Evolutionary conservation across 2,113 vertebrate genomes (phyloP), one percentile per base, ranked within the genome.

Genomic region (Shinisaurus crocodilurus): DNA sequence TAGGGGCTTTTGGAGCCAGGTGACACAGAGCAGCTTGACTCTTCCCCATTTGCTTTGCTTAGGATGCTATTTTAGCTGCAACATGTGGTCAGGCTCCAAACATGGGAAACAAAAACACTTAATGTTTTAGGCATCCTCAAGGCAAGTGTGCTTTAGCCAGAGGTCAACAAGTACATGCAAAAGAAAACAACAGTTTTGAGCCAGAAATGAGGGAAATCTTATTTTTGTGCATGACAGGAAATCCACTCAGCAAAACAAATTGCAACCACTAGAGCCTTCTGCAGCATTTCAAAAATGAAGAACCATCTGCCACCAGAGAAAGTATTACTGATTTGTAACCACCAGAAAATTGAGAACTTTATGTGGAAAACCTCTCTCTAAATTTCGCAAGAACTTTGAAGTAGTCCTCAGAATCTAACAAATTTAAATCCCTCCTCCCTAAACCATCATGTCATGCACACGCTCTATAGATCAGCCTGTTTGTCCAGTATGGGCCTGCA

Each of bases 221-320:
- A 95, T 91, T 79, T 96, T 93, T 95, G 85, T 94, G 91, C 94
- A 91, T 95, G 93, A 96, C 95, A 96, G 95, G 94, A 96, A 96
- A 96, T 95, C 90, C 95, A 96, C 92, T 89, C 92, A 95, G 95
- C 87, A 94, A 96, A 94, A 89, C 92, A 94, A 95, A 93, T 94
- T 94, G 93, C 91, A 95, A 95, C 94, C 92, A 94, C 93, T 93
- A 96, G 93, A 91, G 95, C 91, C 92, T 87, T 93, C 92, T 92
- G 92, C 95, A 93, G 93, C 91, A 92, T 94, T 96, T 95, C 94
- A 96, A 93, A 95, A 95, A 93, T 90, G 95, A 85, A 94, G 95
- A 95, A 91, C 93, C 85, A 90, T 92, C 93, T 95, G 95, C 93
- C 94, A 91, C 20, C 48, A 95, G 86, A 92, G 92, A 92, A 93